Base-by-base conservation (phyloP, 2,888 invertebrate species). In the Dyspetes luteomarginatus region DNA sequence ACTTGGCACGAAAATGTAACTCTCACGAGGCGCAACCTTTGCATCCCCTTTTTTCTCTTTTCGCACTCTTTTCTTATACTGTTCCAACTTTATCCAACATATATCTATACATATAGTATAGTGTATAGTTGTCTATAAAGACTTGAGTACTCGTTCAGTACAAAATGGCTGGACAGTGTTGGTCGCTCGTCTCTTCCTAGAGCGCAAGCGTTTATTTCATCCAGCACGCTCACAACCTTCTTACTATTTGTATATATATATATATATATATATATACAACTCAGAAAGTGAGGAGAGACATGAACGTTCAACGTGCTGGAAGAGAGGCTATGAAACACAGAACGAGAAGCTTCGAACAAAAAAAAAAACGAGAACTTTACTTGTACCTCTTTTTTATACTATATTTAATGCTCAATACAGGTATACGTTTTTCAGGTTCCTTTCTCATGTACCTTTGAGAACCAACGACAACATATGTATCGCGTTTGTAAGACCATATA, bases 321-420 rank as follows among this genome's bases (percentile, higher is more conserved):
- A 75, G 36, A 7, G 45, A 26, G 48, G 60, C 60, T 74, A 73
- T 71, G 79, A 72, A 72, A 78, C 71, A 55, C 78, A 28, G 26
- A n/a, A 48, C 76, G 56, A 62, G 58, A 69, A 72, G 64, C 64
- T 71, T 68, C 52, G 77, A 85, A 82, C 75, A 82, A 58, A 82
- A 73, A 78, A 58, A 58, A 36, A 36, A 9, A 36, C 9, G 2
- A 36, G 12, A 36, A 2, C 7, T 50, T 67, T 56, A 56, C 41
- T 36, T 43, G 62, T 67, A 41, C 48, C n/a, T 68, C 68, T n/a
- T 26, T 24, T 4, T 12, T 12, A 24, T 24, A n/a, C 12, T n/a
- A 12, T n/a, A n/a, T 15, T 5, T 24, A 26, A 22, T 1, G n/a
- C n/a, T 22, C 45, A 58, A 36, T 26, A 48, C 24, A 45, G 64